A percentile compares a stretch with the other conserved stretches of the same genome.
These are phyloP conservation scores for Graptemys geographica DNA, from an alignment of 2,797 vertebrate genomes.

Conservation along the genomic window DNA sequence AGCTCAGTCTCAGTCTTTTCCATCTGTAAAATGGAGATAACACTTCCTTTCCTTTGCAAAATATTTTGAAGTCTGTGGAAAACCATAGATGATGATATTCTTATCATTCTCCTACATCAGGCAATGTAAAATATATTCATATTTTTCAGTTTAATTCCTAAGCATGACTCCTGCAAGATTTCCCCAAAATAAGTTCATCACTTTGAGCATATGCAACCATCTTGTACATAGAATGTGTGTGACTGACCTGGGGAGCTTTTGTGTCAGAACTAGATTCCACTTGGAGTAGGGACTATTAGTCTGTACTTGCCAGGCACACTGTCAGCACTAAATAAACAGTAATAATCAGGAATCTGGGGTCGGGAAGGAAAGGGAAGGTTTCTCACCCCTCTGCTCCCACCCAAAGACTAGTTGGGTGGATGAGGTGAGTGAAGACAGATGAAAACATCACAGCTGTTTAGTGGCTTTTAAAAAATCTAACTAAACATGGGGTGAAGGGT, in stretches of 20 bases:
- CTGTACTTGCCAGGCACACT: neutral
- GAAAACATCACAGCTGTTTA: neutral
- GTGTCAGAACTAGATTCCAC: neutral
- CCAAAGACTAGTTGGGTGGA: accelerated
- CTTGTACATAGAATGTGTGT: accelerated
- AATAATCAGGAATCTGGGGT: neutral
- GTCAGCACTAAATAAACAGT: neutral
- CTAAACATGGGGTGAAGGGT: neutral
- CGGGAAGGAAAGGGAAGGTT: neutral
- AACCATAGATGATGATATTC: neutral
- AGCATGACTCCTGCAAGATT: neutral
- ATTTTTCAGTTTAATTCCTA: accelerated
- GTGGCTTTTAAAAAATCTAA: neutral
- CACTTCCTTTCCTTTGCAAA: neutral
- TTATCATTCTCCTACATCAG: neutral
- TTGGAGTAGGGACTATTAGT: neutral
- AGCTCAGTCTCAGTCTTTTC: neutral
- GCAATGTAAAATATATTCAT: accelerated
- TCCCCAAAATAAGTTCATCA: accelerated
- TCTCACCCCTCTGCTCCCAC: neutral
- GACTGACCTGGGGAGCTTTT: neutral
- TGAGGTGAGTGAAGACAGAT: neutral
- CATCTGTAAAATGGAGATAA: neutral
- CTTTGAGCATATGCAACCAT: accelerated
- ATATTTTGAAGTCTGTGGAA: neutral